Percentiles rank a stretch among this genome's conserved stretches.
These are phyloP conservation scores for Pantherophis guttatus DNA, from an alignment of 2,113 vertebrate genomes.

Conservation along the genomic window DNA sequence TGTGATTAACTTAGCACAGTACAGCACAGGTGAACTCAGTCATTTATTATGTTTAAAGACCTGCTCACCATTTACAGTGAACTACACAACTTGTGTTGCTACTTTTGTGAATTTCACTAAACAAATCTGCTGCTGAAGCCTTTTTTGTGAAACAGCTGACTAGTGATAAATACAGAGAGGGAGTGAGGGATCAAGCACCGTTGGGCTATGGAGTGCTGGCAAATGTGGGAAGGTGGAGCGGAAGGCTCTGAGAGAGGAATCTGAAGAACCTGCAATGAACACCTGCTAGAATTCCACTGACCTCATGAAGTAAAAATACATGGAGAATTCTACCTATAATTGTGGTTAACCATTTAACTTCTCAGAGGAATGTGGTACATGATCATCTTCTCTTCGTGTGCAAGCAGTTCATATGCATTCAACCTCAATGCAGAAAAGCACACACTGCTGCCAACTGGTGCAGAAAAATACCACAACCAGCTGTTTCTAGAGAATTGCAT, in stretches of 20 bases:
- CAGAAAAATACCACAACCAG: background rate
- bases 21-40: background rate
- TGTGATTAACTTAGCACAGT: background rate
- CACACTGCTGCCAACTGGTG: conserved; percentile 1
- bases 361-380: background rate
- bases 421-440: background rate
- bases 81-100: background rate
- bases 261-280: background rate
- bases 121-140: background rate
- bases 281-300: background rate
- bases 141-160: background rate
- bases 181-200: background rate
- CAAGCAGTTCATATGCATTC: conserved; percentile 6
- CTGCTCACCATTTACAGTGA: background rate
- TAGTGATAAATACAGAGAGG: background rate
- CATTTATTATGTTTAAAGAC: background rate
- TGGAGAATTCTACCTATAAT: background rate
- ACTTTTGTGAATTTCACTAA: background rate
- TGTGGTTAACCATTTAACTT: background rate
- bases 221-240: background rate
- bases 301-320: background rate
- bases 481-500: background rate
- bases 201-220: background rate
- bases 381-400: conserved; percentile 2
- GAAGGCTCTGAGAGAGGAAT: background rate